Evolutionary conservation across 2,113 vertebrate species (phyloP).

Genomic region (Trogon melanurus): DNA sequence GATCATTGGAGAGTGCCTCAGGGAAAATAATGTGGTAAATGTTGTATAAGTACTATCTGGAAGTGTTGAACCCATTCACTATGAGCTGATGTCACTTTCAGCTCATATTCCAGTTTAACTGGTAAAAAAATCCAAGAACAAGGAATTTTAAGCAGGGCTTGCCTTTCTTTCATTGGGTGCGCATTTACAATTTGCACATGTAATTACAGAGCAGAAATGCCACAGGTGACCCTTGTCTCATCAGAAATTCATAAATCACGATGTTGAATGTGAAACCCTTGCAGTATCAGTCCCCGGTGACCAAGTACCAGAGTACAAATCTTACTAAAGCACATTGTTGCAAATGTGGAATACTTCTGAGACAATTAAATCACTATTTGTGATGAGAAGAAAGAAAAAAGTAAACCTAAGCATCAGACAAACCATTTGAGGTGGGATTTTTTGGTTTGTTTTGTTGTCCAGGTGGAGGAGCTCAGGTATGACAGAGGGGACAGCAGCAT

Average conservation of each 20-base stretch:
- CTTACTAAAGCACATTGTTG: not conserved
- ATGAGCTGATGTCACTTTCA: not conserved
- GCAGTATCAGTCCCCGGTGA: not conserved
- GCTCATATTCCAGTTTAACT: not conserved
- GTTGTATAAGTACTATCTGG: constrained; percentile 39
- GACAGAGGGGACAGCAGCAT: not conserved
- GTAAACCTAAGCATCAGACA: not conserved
- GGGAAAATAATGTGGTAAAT: constrained; percentile 52
- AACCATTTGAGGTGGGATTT: not conserved
- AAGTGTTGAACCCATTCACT: not conserved
- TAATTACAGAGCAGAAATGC: not conserved
- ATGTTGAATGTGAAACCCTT: not conserved
- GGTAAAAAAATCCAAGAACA: not conserved
- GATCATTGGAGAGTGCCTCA: constrained; percentile 36
- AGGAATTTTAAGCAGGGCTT: not conserved
- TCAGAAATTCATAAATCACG: not conserved
- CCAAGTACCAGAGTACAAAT: not conserved
- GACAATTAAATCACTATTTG: not conserved
- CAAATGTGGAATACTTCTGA: not conserved
- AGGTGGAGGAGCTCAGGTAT: not conserved
- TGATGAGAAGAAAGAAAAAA: not conserved
- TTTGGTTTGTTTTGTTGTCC: not conserved
- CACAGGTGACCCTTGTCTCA: not conserved
- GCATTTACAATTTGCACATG: not conserved
- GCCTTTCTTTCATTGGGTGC: not conserved